A percentile compares a stretch with the other conserved stretches of the same genome.
phyloP scores from a whole-genome alignment of 1,140 invertebrate species.

The Drosophila auraria region DNA sequence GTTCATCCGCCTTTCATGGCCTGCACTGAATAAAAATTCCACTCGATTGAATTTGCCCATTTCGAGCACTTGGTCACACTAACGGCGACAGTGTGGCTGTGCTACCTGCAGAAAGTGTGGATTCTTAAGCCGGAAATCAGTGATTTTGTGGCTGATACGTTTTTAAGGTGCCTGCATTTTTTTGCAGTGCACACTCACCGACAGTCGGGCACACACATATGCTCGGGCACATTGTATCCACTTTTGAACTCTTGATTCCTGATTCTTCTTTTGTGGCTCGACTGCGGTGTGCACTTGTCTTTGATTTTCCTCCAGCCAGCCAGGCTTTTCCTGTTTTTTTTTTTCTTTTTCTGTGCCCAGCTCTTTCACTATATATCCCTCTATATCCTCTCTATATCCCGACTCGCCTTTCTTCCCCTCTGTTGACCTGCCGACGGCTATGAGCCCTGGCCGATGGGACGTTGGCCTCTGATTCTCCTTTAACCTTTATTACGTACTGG shows the following conservation, averaged over 20 bases:
- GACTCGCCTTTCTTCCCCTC: constrained; percentile 2
- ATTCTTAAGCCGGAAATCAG: background rate
- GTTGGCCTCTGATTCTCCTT: constrained; percentile 45
- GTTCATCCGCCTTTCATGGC: constrained; percentile 22
- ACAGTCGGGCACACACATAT: constrained; percentile 17
- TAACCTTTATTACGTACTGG: constrained; percentile 76
- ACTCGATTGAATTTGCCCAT: background rate
- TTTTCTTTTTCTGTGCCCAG: constrained; percentile 2
- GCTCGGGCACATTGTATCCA: constrained; percentile 38
- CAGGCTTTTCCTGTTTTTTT: constrained; percentile 15
- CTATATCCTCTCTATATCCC: constrained; percentile 19
- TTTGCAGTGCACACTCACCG: constrained; percentile 14
- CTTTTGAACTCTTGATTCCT: constrained; percentile 69
- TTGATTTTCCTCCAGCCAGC: constrained; percentile 47
- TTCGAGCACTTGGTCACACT: constrained; percentile 1
- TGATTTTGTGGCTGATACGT: background rate
- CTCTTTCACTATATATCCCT: constrained; percentile 3
- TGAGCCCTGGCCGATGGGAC: constrained; percentile 11
- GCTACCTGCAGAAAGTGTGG: too few relatives aligned
- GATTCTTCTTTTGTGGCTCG: constrained; percentile 67
- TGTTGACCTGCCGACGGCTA: constrained; percentile 52
- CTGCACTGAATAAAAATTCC: constrained; percentile 1
- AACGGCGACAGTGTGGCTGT: background rate
- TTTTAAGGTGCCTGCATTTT: background rate
- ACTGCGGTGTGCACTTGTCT: constrained; percentile 68